Evolutionary conservation across 2,797 vertebrate species (phyloP), one percentile per base, ranked within the genome.

Genomic region (Aeoliscus strigatus): DNA sequence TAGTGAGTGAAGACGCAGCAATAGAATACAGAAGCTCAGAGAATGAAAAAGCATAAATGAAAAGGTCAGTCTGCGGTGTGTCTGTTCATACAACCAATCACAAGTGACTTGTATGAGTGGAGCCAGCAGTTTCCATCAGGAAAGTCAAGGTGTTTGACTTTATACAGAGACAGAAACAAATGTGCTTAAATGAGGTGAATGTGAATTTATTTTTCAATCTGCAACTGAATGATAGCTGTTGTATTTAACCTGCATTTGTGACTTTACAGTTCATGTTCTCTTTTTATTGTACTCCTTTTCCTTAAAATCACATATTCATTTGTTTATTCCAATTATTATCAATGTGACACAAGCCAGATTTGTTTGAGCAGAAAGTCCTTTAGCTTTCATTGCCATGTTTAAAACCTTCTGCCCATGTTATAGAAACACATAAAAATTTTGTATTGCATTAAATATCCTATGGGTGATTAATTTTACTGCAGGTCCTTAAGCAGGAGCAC

Each of bases 381-480:
- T 45, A 64, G 60, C 34, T 61, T 50, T 64, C 51, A 35, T 45
- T 47, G 51, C 83, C 86, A 83, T 91, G 90, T 92, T 94, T 87
- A 89, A 91, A 89, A 82, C 86, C 90, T 85, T 77, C 89, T 88
- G 88, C 91, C 91, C 87, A 83, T 87, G 89, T 92, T 92, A 92
- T 92, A 94, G 92, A 94, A 96, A 90, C 91, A 90, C 91, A 93
- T 94, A 91, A 94, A 93, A 93, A 92, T 93, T 92, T 91, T 94
- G 91, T 92, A 93, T 94, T 94, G 90, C 91, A 96, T 96, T 96
- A 93, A 96, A 93, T 93, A 91, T 91, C 89, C 89, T 86, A 91
- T 78, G 91, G 93, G 90, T 92, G 91, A 94, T 97, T 97, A 95
- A 98, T 97, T 99, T 99, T 93, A 97, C 88, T 90, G 90, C 93